Conservation (phyloP, 2,888 invertebrate species). For the Unio delphinus region DNA sequence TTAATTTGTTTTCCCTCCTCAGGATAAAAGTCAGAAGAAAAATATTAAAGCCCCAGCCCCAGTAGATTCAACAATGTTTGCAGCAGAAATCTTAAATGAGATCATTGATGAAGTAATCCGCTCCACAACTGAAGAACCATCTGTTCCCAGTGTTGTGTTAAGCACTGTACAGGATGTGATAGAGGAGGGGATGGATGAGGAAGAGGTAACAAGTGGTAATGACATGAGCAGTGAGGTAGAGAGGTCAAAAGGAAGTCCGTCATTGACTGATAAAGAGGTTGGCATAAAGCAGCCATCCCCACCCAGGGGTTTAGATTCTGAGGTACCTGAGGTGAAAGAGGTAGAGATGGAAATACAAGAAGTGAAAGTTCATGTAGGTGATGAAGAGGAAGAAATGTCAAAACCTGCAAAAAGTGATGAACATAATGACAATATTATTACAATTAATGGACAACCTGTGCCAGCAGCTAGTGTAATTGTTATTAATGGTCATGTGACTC, state of each 20-base stretch:
- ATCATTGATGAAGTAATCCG: slow-evolving; percentile 68
- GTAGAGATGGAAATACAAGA: slow-evolving; percentile 50
- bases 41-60: too few relatives aligned
- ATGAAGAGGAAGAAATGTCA: slow-evolving; percentile 34
- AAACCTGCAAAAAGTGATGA: slow-evolving; percentile 16
- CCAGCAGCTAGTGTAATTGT: slow-evolving; percentile 47
- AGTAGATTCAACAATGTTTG: neutral
- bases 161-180: slow-evolving; percentile 65
- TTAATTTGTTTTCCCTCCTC: too few relatives aligned
- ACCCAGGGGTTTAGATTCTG: slow-evolving; percentile 4
- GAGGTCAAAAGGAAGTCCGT: neutral
- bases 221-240: slow-evolving; percentile 14
- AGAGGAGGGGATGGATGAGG: slow-evolving; percentile 22
- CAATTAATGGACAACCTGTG: slow-evolving; percentile 52
- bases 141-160: slow-evolving; percentile 67
- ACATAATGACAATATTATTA: slow-evolving; percentile 39
- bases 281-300: slow-evolving; percentile 1
- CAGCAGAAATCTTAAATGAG: slow-evolving; percentile 56
- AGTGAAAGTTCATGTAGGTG: slow-evolving; percentile 48
- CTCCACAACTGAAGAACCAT: slow-evolving; percentile 65
- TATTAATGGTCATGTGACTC: slow-evolving; percentile 55
- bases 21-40: too few relatives aligned
- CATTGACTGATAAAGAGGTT: neutral
- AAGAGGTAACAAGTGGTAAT: slow-evolving; percentile 9
- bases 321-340: slow-evolving; percentile 3